These are phyloP conservation scores for Ictalurus furcatus DNA, from an alignment of 2,113 vertebrate species.

Conservation along the genomic window DNA sequence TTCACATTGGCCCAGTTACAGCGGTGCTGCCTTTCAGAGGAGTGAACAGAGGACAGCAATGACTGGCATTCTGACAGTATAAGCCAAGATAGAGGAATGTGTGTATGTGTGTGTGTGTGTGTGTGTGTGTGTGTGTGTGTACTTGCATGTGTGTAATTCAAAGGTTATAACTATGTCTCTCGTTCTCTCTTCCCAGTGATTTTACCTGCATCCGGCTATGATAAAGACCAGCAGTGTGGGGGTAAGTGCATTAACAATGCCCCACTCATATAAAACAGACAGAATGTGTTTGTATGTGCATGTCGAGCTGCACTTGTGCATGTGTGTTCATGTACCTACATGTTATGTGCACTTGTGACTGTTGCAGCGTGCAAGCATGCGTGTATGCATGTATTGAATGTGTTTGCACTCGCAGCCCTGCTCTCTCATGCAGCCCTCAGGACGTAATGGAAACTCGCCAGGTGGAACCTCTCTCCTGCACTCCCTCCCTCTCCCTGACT, in stretches of 20 bases:
- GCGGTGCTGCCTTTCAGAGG: slow-evolving; percentile 28
- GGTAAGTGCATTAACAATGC: slow-evolving; percentile 76
- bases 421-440: slow-evolving; percentile 41
- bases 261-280: background rate
- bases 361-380: slow-evolving; percentile 30
- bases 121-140: slow-evolving; percentile 51
- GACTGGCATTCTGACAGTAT: slow-evolving; percentile 38
- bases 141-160: slow-evolving; percentile 47
- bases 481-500: background rate
- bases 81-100: slow-evolving; percentile 8
- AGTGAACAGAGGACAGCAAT: slow-evolving; percentile 18
- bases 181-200: slow-evolving; percentile 80
- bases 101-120: background rate
- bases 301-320: slow-evolving; percentile 39
- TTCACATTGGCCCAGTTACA: slow-evolving; percentile 33
- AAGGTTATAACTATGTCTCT: slow-evolving; percentile 55
- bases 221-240: slow-evolving; percentile 86
- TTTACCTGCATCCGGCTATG: slow-evolving; percentile 91
- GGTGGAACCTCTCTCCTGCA: background rate
- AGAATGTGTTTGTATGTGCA: slow-evolving; percentile 41
- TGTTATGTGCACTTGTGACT: slow-evolving; percentile 36
- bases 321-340: slow-evolving; percentile 7
- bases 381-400: slow-evolving; percentile 34
- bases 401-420: background rate
- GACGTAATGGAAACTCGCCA: slow-evolving; percentile 33